Conservation (phyloP, 2,888 invertebrate genomes). For the Agelastica alni region DNA sequence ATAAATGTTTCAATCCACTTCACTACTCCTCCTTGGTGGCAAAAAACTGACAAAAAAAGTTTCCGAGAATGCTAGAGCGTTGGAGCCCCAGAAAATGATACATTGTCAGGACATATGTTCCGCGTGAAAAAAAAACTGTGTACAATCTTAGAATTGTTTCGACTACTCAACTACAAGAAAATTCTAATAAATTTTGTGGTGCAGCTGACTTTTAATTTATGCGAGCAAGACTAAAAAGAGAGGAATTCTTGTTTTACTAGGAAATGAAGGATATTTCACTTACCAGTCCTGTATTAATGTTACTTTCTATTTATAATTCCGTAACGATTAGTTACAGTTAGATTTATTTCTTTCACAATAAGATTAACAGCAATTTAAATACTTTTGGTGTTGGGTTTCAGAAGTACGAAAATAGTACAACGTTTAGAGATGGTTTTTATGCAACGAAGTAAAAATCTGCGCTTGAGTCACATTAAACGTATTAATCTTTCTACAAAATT, state of each 20-base stretch:
- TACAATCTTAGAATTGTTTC: constrained; percentile 36
- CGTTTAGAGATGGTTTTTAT: too few relatives aligned
- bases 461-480: too few relatives aligned
- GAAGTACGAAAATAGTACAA: too few relatives aligned
- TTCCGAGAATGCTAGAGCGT: constrained; percentile 43
- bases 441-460: too few relatives aligned
- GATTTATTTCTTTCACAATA: too few relatives aligned
- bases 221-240: constrained; percentile 14
- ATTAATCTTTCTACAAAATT: too few relatives aligned
- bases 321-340: not conserved
- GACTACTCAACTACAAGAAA: constrained; percentile 31
- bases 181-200: constrained; percentile 35
- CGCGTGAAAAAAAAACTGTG: constrained; percentile 35
- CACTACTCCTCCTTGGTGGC: constrained; percentile 40
- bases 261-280: constrained; percentile 27
- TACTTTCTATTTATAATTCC: constrained; percentile 13
- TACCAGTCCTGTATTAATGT: constrained; percentile 18
- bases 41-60: constrained; percentile 41
- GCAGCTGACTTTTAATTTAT: constrained; percentile 33
- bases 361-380: too few relatives aligned
- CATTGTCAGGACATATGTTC: constrained; percentile 43
- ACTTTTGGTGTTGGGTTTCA: too few relatives aligned
- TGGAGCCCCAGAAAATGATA: constrained; percentile 41
- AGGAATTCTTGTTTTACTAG: constrained; percentile 28
- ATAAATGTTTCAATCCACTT: constrained; percentile 54